These are phyloP conservation scores for Dysmachus trigonus DNA, from an alignment of 2,888 invertebrate species.

Conservation along the genomic window DNA sequence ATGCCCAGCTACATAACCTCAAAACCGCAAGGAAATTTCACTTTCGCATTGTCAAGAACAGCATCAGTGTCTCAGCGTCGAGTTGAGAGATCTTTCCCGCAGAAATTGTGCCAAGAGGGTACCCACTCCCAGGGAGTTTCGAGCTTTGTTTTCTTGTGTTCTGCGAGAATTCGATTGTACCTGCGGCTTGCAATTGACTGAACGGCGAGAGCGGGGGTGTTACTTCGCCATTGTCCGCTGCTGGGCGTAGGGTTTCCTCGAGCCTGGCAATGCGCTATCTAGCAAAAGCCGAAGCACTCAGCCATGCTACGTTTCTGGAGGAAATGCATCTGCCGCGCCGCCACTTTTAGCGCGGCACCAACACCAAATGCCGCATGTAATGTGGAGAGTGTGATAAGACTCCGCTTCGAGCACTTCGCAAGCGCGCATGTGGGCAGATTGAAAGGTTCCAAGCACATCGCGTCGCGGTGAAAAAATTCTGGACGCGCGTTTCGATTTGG, in stretches of 20 bases:
- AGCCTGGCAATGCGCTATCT: not conserved
- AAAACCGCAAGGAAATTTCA: constrained; percentile 20
- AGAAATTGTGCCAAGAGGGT: not conserved
- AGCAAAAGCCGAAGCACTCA: not conserved
- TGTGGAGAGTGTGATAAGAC: not conserved
- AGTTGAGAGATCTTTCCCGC: not conserved
- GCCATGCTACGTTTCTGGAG: no score
- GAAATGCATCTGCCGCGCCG: no score
- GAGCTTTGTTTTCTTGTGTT: not conserved
- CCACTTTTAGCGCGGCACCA: not conserved
- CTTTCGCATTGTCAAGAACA: not conserved
- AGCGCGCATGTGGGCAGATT: not conserved
- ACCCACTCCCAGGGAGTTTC: not conserved
- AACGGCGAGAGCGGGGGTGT: not conserved
- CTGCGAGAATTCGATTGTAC: not conserved
- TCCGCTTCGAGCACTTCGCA: not conserved
- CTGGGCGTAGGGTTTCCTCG: not conserved
- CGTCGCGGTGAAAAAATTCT: no score
- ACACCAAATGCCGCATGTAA: not conserved
- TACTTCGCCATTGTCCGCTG: not conserved
- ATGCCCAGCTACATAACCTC: constrained; percentile 42
- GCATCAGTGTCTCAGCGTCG: not conserved
- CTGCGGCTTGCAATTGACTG: not conserved
- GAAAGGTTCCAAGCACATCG: no score
- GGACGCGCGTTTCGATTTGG: no score